These are phyloP conservation scores for Habrosyne pyritoides DNA, from an alignment of 2,888 invertebrate genomes.

Conservation along the genomic window DNA sequence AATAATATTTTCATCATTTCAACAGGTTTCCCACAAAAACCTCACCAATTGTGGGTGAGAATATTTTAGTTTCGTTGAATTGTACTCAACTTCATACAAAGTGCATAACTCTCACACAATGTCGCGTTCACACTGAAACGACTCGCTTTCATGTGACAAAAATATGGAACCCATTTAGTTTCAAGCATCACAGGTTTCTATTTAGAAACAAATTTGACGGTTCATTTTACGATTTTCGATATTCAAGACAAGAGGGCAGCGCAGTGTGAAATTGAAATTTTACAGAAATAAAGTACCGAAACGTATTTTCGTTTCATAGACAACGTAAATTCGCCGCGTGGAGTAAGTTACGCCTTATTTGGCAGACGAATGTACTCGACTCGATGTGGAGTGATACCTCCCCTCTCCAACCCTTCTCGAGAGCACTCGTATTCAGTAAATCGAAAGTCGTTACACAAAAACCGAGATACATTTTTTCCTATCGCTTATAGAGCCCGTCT, in stretches of 20 bases:
- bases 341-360: conserved; percentile 77
- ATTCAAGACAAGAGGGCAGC: conserved; percentile 43
- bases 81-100: neutral
- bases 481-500: conserved; percentile 60
- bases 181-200: conserved; percentile 13
- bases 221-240: conserved; percentile 33
- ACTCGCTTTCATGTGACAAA: neutral
- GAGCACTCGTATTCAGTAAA: conserved; percentile 73
- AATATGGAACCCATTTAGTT: conserved; percentile 1
- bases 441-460: conserved; percentile 78
- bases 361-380: conserved; percentile 68
- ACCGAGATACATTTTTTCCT: conserved; percentile 69
- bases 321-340: conserved; percentile 57
- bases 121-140: neutral
- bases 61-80: conserved; percentile 3
- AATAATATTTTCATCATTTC: neutral
- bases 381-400: conserved; percentile 68
- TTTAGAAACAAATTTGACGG: conserved; percentile 31
- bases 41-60: neutral
- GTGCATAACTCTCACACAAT: conserved; percentile 4
- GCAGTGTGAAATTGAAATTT: conserved; percentile 71
- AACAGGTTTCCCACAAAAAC: conserved; percentile 8
- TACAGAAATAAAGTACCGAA: conserved; percentile 55
- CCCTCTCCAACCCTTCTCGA: conserved; percentile 70
- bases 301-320: conserved; percentile 58